Evolutionary conservation across 2,797 vertebrate species (phyloP), one percentile per base, ranked within the genome.

Genomic region (Coilia nasus): DNA sequence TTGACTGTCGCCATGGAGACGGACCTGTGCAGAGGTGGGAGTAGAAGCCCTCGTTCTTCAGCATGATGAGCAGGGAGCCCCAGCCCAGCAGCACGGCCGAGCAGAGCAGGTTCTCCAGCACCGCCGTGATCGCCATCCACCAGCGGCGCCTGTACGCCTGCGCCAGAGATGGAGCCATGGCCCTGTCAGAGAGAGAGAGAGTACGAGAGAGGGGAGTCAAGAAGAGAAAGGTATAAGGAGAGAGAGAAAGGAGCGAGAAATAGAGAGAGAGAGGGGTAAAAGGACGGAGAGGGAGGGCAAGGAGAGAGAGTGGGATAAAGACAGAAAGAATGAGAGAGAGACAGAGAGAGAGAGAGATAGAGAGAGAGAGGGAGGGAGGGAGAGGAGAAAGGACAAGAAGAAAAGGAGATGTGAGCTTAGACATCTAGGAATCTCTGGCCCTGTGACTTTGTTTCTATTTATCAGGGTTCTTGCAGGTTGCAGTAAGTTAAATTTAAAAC

Each of bases 51-150:
- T 98, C 95, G 0, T 86, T 91, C 90, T 97, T 96, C 80, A 98
- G 95, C 96, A 98, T 98, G 90, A 98, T 96, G 83, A 98, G 97
- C 89, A 98, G 91, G 41, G 97, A 98, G 35, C 93, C 96, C 97
- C 97, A 98, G 47, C 97, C 97, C 44, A 98, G 93, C 62, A 98
- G 94, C 83, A 98, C 97, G 0, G 97, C 97, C 0, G 97, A 98
- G 88, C 97, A 98, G 88, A 97, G 94, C 84, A 98, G 94, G 87
- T 98, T 98, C 88, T 98, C 97, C 82, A 97, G 54, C 82, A 97
- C 94, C 0, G 97, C 97, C 0, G 96, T 96, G 90, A 95, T 90
- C 0, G 97, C 97, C 96, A 98, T 97, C 97, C 97, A 98, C 97
- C 97, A 97, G 87, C 97, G 97, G 89, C 97, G 93, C 81, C 86